These are phyloP conservation scores for Chloebia gouldiae DNA, from an alignment of 2,113 vertebrate genomes.

Conservation along the genomic window DNA sequence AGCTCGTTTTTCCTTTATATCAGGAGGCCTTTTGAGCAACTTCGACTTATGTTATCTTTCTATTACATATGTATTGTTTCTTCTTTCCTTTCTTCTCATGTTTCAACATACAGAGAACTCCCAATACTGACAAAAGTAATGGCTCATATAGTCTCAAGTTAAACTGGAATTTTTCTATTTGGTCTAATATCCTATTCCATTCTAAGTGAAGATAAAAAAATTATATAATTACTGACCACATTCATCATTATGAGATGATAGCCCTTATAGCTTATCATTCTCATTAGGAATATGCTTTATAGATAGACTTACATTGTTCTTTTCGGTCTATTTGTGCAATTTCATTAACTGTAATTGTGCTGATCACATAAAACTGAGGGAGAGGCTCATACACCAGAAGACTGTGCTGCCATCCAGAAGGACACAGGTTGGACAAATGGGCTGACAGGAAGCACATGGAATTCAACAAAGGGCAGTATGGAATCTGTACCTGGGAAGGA, in stretches of 20 bases:
- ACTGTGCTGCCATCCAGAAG: neutral
- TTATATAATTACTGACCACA: neutral
- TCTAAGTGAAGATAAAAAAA: neutral
- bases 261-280: neutral
- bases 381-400: neutral
- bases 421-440: neutral
- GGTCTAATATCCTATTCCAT: neutral
- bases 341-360: neutral
- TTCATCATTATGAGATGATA: neutral
- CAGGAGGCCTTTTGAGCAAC: neutral
- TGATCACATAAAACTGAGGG: neutral
- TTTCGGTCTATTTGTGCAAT: neutral
- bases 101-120: neutral
- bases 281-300: neutral
- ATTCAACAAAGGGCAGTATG: neutral
- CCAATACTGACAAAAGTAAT: neutral
- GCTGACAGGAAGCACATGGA: neutral
- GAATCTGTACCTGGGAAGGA: neutral
- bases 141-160: neutral
- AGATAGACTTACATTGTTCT: neutral
- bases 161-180: neutral
- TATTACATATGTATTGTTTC: neutral
- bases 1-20: neutral
- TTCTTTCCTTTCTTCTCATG: neutral
- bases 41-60: neutral